A percentile compares a stretch with the other conserved stretches of the same genome.
Evolutionary conservation across 2,888 invertebrate genomes (phyloP).

Genomic region (Mythimna pallens): DNA sequence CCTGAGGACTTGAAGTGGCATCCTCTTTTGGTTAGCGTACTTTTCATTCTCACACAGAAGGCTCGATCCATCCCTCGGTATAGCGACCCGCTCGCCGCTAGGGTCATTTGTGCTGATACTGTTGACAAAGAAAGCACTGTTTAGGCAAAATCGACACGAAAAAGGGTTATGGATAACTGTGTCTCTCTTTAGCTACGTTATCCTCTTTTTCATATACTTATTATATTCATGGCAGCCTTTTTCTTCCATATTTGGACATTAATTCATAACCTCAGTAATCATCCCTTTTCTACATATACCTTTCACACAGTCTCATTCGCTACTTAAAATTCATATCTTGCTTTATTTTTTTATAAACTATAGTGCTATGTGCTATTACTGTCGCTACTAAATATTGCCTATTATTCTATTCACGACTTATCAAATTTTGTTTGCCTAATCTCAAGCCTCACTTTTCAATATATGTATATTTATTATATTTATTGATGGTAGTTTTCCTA

Average conservation of each 20-base stretch:
- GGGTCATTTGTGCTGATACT: constrained; percentile 96
- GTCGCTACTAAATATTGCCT: background rate
- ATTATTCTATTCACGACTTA: background rate
- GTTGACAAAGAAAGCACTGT: constrained; percentile 70
- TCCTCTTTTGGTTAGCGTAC: constrained; percentile 98
- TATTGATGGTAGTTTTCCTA: constrained; percentile 14
- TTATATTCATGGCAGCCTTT: background rate
- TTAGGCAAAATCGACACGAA: background rate
- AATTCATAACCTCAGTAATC: no score
- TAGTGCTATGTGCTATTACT: background rate
- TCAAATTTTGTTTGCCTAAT: background rate
- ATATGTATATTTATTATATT: no score
- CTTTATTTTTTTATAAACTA: background rate
- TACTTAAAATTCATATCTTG: background rate
- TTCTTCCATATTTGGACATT: background rate
- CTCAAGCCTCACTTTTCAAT: background rate
- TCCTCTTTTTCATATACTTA: background rate
- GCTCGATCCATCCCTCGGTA: constrained; percentile 97
- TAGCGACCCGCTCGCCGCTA: constrained; percentile 92
- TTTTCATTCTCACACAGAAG: constrained; percentile 99
- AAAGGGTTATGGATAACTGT: no score
- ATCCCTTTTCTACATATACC: no score
- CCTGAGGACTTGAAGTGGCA: constrained; percentile 99
- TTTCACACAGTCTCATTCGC: background rate
- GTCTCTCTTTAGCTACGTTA: no score